These are phyloP conservation scores for Oegoconia quadripuncta DNA, from an alignment of 2,888 invertebrate species.

Conservation along the genomic window DNA sequence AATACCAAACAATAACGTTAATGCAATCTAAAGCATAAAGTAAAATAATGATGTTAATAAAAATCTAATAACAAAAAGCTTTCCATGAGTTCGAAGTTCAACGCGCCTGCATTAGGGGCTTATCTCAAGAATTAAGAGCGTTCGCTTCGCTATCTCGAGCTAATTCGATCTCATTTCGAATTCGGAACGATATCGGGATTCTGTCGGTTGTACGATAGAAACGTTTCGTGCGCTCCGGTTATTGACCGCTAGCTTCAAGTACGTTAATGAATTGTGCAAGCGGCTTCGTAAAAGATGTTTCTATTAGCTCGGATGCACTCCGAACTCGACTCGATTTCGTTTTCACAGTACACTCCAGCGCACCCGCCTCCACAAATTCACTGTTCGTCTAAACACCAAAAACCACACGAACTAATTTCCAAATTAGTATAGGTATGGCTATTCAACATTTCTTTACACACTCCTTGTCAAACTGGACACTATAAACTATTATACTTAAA, in stretches of 20 bases:
- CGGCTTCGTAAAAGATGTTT: slow-evolving; percentile 50
- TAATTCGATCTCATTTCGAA: slow-evolving; percentile 65
- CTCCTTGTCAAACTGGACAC: slow-evolving; percentile 12
- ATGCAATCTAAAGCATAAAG: too few relatives aligned
- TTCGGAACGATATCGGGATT: slow-evolving; percentile 45
- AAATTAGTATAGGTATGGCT: too few relatives aligned
- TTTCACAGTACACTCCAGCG: too few relatives aligned
- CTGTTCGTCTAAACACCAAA: too few relatives aligned
- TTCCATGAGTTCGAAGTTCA: slow-evolving; percentile 47
- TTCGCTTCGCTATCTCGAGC: slow-evolving; percentile 51
- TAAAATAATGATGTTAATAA: slow-evolving; percentile 29
- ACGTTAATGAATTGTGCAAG: slow-evolving; percentile 69
- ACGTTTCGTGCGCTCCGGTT: slow-evolving; percentile 52
- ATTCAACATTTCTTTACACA: slow-evolving; percentile 10
- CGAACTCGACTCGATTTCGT: slow-evolving; percentile 18
- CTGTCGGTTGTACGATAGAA: slow-evolving; percentile 26
- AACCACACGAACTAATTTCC: too few relatives aligned
- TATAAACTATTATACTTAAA: slow-evolving; percentile 34
- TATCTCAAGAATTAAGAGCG: slow-evolving; percentile 68
- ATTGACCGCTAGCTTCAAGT: slow-evolving; percentile 50
- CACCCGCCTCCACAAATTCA: too few relatives aligned
- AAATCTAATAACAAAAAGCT: slow-evolving; percentile 39
- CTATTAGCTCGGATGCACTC: slow-evolving; percentile 41
- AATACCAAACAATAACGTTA: too few relatives aligned
- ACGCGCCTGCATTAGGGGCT: slow-evolving; percentile 57